Percentiles rank a stretch among this genome's conserved stretches.
Evolutionary conservation across 2,113 vertebrate genomes (phyloP).

Genomic region (Oxygymnocypris stewartii): DNA sequence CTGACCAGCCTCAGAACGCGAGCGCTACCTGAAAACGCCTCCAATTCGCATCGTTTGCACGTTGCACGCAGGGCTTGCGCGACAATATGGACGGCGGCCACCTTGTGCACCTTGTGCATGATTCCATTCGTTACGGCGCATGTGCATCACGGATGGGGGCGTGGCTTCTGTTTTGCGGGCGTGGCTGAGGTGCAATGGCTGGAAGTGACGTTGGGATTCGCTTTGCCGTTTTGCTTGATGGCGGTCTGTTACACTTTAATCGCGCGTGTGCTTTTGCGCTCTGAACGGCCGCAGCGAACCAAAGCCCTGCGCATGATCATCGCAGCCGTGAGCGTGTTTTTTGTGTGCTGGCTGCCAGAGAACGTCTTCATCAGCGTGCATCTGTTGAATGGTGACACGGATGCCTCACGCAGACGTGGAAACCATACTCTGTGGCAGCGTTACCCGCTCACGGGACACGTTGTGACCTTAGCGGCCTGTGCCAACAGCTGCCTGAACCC

Average conservation of each 20-base stretch:
- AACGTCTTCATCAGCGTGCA: slow-evolving; percentile 85
- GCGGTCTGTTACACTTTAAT: slow-evolving; percentile 88
- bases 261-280: slow-evolving; percentile 73
- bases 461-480: slow-evolving; percentile 88
- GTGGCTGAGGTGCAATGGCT: slow-evolving; percentile 90
- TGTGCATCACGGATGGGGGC: slow-evolving; percentile 79
- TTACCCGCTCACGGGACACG: slow-evolving; percentile 83
- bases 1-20: slow-evolving; percentile 79
- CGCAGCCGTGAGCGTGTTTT: slow-evolving; percentile 87
- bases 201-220: slow-evolving; percentile 87
- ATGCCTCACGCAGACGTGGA: slow-evolving; percentile 64
- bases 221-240: slow-evolving; percentile 86
- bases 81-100: slow-evolving; percentile 84
- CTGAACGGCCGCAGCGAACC: slow-evolving; percentile 73
- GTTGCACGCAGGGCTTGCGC: slow-evolving; percentile 75
- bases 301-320: slow-evolving; percentile 89
- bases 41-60: slow-evolving; percentile 72
- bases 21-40: slow-evolving; percentile 70
- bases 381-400: slow-evolving; percentile 76
- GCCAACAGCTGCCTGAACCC: slow-evolving; percentile 73
- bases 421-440: slow-evolving; percentile 81
- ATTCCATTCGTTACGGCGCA: slow-evolving; percentile 84
- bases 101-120: slow-evolving; percentile 82
- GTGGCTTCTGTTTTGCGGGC: slow-evolving; percentile 87
- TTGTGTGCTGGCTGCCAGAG: slow-evolving; percentile 92